Conservation (phyloP, 2,888 invertebrate genomes). For the Odontomyia ornata region DNA sequence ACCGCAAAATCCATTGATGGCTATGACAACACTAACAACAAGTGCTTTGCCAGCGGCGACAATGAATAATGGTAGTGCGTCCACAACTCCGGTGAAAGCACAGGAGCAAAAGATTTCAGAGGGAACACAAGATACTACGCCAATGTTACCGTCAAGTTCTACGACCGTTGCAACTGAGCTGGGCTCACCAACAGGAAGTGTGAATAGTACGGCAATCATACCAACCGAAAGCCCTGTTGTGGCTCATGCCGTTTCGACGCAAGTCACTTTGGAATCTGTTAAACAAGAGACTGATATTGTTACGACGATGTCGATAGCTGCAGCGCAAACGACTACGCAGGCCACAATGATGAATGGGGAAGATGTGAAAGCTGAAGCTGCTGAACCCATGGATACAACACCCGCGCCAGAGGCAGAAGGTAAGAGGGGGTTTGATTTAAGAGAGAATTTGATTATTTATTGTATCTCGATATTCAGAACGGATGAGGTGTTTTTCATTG, state of each 20-base stretch:
- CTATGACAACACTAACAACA: conserved; percentile 58
- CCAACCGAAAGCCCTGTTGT: conserved; percentile 9
- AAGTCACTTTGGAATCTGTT: neutral
- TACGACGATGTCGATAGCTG: conserved; percentile 53
- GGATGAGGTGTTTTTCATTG: no score
- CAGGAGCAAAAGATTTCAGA: conserved; percentile 29
- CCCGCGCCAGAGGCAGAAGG: conserved; percentile 36
- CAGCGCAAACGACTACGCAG: conserved; percentile 57
- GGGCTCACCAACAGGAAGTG: conserved; percentile 46
- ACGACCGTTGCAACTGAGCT: conserved; percentile 48
- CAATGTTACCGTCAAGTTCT: neutral
- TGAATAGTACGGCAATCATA: conserved; percentile 46
- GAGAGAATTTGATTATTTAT: no score
- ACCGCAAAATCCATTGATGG: conserved; percentile 62
- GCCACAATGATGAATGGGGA: conserved; percentile 51
- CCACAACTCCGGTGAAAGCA: conserved; percentile 25
- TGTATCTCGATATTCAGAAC: no score
- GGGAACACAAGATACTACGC: neutral
- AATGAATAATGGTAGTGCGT: neutral
- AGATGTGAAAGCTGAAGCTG: conserved; percentile 53
- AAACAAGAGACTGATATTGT: conserved; percentile 50
- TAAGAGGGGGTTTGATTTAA: conserved; percentile 23
- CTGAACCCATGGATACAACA: conserved; percentile 54
- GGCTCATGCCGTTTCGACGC: neutral
- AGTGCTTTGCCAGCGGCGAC: conserved; percentile 17